A percentile compares a stretch with the other conserved stretches of the same genome.
phyloP scores from a whole-genome alignment of 1,140 invertebrate species.

The Elymnias hypermnestra region DNA sequence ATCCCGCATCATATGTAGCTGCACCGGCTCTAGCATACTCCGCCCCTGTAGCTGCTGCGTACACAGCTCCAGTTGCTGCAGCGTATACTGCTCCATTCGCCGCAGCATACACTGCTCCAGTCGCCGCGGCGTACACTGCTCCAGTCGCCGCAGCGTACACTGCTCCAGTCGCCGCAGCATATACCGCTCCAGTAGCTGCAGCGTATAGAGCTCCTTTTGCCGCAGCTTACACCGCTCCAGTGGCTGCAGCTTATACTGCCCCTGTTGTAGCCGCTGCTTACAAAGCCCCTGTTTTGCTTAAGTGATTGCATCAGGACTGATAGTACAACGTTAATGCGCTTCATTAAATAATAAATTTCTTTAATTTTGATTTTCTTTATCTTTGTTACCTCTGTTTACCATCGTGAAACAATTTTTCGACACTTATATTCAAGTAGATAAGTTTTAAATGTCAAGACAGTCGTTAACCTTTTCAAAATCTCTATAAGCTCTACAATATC shows the following conservation, averaged over 20 bases:
- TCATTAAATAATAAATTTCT: constrained; percentile 5
- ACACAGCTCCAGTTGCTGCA: constrained; percentile 21
- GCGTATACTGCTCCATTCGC: constrained; percentile 24
- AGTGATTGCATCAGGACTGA: constrained; percentile 8
- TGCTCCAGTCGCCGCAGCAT: constrained; percentile 28
- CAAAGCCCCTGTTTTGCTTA: constrained; percentile 30
- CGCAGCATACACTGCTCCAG: constrained; percentile 10
- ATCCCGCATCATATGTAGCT: constrained; percentile 32
- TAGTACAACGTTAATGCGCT: too few relatives aligned
- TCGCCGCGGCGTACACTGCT: too few relatives aligned
- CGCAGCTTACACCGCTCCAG: constrained; percentile 12
- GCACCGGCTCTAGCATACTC: constrained; percentile 32
- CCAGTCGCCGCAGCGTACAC: constrained; percentile 13
- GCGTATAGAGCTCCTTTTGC: constrained; percentile 47
- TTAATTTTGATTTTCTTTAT: too few relatives aligned
- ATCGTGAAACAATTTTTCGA: too few relatives aligned
- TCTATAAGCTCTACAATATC: too few relatives aligned
- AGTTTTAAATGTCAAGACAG: too few relatives aligned
- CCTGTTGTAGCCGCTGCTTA: constrained; percentile 25
- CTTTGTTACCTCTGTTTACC: too few relatives aligned
- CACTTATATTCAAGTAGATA: too few relatives aligned
- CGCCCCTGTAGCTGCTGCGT: constrained; percentile 30
- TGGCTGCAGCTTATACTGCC: constrained; percentile 1
- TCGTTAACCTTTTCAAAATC: too few relatives aligned
- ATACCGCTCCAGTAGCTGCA: constrained; percentile 38